Evolutionary conservation across 2,113 vertebrate species (phyloP).

Genomic region (Oreochromis aureus): DNA sequence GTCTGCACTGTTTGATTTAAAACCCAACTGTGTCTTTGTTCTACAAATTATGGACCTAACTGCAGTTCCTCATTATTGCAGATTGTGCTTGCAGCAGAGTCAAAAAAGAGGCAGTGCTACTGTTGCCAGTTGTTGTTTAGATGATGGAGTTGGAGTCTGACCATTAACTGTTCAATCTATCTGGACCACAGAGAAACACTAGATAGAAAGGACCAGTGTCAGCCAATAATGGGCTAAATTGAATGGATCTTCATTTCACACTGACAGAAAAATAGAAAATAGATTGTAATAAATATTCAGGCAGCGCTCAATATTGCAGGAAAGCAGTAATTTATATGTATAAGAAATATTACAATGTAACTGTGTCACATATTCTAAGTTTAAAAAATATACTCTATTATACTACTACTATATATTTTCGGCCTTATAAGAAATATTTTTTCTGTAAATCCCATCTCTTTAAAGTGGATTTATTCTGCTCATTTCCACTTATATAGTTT

Average conservation of each 20-base stretch:
- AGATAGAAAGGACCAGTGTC: neutral
- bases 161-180: fast-evolving
- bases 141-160: neutral
- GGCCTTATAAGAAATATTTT: neutral
- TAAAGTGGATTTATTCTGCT: neutral
- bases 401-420: neutral
- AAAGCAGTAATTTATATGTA: neutral
- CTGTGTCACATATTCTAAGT: neutral
- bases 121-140: neutral
- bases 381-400: neutral
- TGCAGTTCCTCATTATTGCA: neutral
- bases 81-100: neutral
- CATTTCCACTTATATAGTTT: neutral
- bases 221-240: neutral
- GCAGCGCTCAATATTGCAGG: neutral
- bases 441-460: neutral
- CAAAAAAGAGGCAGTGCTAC: neutral
- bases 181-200: neutral
- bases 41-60: neutral
- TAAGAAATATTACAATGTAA: neutral
- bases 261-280: neutral
- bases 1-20: neutral
- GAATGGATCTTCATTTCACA: neutral
- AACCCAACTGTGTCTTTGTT: neutral
- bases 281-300: neutral